phyloP scores from a whole-genome alignment of 2,888 invertebrate species.

The Stratiomys singularior region DNA sequence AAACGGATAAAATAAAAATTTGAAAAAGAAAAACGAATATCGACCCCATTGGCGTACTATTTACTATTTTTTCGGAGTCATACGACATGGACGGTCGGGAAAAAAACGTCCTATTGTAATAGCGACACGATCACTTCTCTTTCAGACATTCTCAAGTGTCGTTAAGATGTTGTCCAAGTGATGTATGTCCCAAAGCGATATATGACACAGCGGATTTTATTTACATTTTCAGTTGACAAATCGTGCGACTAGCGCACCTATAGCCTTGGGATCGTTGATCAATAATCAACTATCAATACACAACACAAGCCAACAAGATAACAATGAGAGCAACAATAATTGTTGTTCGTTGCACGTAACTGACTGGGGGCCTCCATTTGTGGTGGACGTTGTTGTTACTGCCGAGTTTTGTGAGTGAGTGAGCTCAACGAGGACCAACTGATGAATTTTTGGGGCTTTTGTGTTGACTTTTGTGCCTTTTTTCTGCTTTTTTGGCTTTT shows the following conservation, averaged over 20 bases:
- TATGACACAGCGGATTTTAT: conserved; percentile 47
- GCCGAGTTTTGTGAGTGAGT: not conserved
- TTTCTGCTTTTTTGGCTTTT: too few species aligned
- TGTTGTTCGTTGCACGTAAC: not conserved
- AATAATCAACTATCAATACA: conserved; percentile 4
- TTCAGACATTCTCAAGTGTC: conserved; percentile 39
- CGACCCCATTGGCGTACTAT: too few species aligned
- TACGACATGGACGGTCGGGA: not conserved
- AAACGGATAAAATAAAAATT: too few species aligned
- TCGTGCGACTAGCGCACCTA: conserved; percentile 48
- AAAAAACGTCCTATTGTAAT: conserved; percentile 35
- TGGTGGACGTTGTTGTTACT: not conserved
- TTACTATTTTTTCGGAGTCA: too few species aligned
- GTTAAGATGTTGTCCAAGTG: conserved; percentile 38
- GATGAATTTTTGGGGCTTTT: not conserved
- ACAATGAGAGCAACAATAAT: not conserved
- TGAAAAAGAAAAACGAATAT: not conserved
- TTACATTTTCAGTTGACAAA: conserved; percentile 50
- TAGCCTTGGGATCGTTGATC: conserved; percentile 42
- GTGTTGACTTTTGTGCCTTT: not conserved
- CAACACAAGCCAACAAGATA: conserved; percentile 12
- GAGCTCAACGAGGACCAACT: not conserved
- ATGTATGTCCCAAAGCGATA: conserved; percentile 42
- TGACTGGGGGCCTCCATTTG: too few species aligned
- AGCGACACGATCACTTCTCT: conserved; percentile 27